Percentiles rank a stretch among this genome's conserved stretches.
These are phyloP conservation scores for Heliconius hermathena DNA, from an alignment of 1,140 invertebrate genomes.

Conservation along the genomic window DNA sequence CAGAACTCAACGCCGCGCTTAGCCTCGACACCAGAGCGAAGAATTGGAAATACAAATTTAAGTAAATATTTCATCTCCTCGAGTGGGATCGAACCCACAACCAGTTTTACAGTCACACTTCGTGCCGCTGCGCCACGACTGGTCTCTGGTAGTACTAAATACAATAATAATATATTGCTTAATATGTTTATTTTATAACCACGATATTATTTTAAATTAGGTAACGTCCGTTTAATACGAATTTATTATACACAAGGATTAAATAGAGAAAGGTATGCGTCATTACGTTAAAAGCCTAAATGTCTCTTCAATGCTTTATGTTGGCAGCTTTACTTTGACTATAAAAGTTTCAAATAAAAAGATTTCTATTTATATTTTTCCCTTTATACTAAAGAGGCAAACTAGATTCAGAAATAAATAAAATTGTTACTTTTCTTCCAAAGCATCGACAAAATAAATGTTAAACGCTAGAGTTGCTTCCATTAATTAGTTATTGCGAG, in stretches of 20 bases:
- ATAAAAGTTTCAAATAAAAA: slow-evolving; percentile 11
- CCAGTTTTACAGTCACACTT: too few relatives aligned
- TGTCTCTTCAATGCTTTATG: slow-evolving; percentile 9
- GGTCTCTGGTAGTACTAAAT: too few relatives aligned
- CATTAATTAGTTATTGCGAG: not conserved
- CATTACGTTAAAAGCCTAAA: slow-evolving; percentile 15
- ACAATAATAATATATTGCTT: not conserved
- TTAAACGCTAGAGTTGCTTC: not conserved
- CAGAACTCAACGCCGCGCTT: too few relatives aligned
- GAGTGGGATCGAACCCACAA: too few relatives aligned
- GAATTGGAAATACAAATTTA: too few relatives aligned
- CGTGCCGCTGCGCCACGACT: too few relatives aligned
- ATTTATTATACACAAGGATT: slow-evolving; percentile 9
- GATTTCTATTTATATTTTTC: slow-evolving; percentile 11
- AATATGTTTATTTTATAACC: not conserved
- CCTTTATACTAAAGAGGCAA: slow-evolving; percentile 3
- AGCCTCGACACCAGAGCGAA: too few relatives aligned
- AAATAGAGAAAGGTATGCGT: slow-evolving; percentile 10
- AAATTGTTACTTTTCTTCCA: not conserved
- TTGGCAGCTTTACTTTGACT: slow-evolving; percentile 9
- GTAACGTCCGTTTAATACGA: not conserved
- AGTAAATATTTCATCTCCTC: too few relatives aligned
- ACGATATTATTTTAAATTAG: not conserved
- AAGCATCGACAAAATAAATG: not conserved
- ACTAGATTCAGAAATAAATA: not conserved